A percentile compares a stretch with the other conserved stretches of the same genome.
phyloP scores from a whole-genome alignment of 1,140 invertebrate genomes.

The Hylaeus volcanicus region DNA sequence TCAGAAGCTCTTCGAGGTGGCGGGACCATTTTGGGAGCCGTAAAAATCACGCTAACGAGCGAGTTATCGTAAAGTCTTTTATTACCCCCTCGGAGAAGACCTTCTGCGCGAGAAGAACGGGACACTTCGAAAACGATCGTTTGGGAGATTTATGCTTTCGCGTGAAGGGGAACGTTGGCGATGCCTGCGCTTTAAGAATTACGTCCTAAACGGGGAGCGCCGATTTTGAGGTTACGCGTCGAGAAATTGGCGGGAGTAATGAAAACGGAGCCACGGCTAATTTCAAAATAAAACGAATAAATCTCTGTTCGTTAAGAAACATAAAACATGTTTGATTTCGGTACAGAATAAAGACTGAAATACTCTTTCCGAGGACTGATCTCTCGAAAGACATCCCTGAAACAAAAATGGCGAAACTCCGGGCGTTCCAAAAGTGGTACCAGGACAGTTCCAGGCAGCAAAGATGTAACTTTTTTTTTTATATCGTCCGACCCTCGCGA shows the following conservation, averaged over 20 bases:
- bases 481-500: conserved; percentile 30
- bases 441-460: no score
- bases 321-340: no score
- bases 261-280: background rate
- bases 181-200: background rate
- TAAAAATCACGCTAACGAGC: conserved; percentile 28
- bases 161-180: background rate
- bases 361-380: no score
- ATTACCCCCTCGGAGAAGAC: background rate
- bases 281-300: no score
- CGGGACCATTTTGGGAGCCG: background rate
- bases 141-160: conserved; percentile 10
- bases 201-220: background rate
- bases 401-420: no score
- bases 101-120: background rate
- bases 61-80: conserved; percentile 25
- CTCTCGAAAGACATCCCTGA: no score
- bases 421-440: no score
- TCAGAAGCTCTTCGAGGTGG: conserved; percentile 1
- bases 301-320: background rate
- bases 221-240: background rate
- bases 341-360: no score
- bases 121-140: conserved; percentile 2
- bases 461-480: background rate
- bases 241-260: background rate